These are phyloP conservation scores for Xenopus tropicalis DNA, from an alignment of 2,113 vertebrate species.

Conservation along the genomic window DNA sequence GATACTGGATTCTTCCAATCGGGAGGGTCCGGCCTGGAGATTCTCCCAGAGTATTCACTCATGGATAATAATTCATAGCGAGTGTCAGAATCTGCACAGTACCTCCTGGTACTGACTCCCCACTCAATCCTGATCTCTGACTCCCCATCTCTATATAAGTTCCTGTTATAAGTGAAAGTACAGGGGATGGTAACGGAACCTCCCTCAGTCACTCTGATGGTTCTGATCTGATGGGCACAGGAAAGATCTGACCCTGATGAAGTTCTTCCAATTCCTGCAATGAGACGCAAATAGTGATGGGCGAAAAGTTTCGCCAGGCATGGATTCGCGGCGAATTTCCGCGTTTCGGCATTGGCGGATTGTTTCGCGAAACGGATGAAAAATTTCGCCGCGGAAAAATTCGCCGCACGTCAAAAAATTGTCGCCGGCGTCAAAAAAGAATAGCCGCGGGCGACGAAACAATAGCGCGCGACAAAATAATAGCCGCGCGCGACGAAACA, in stretches of 20 bases:
- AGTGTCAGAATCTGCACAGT: background rate
- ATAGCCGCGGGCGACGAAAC: too few species aligned
- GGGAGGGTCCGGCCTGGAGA: background rate
- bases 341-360: too few species aligned
- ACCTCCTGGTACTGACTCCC: background rate
- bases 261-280: background rate
- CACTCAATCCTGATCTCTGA: background rate
- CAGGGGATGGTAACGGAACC: constrained; percentile 28
- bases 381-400: too few species aligned
- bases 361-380: too few species aligned
- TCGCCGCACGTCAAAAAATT: too few species aligned
- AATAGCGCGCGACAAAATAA: too few species aligned
- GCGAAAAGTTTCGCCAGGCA: too few species aligned
- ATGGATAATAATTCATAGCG: background rate
- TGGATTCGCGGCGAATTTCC: too few species aligned
- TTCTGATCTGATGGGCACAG: constrained; percentile 16
- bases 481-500: too few species aligned
- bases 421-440: too few species aligned
- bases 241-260: background rate
- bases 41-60: background rate
- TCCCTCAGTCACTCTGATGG: background rate
- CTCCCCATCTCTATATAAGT: background rate
- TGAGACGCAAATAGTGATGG: background rate
- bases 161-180: background rate
- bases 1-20: background rate